Evolutionary conservation across 2,797 vertebrate species (phyloP), one percentile per base, ranked within the genome.

Genomic region (Coregonus ussuriensis): DNA sequence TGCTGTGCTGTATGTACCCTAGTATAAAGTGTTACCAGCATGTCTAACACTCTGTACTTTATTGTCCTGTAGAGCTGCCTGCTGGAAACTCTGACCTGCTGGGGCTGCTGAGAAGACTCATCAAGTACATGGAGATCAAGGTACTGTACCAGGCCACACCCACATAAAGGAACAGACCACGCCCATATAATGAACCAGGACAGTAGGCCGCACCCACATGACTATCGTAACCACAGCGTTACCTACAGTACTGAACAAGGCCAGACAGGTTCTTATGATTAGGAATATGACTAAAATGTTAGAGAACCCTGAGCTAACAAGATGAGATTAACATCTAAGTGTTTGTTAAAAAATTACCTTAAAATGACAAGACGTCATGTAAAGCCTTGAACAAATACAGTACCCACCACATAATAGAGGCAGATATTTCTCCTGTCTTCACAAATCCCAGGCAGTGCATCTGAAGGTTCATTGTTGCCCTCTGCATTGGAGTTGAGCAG

Each of bases 51-150:
- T 4, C n/a, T 51, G n/a, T 21, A 13, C 1, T 51, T 6, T 18
- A 33, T 37, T 62, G 66, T 80, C 65, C 75, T 89, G 18, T 72
- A 99, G 98, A 98, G 79, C 85, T 95, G 31, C 96, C 98, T 1
- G 93, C 97, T 88, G 98, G 97, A 93, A 97, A 89, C 91, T 95
- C 98, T 84, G 94, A 95, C 54, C 87, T 98, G 15, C 87, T 95
- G 35, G 86, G 83, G 76, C 89, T 99, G 52, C 88, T 99, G 74
- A 96, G 84, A 86, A 96, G 95, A 86, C 67, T 99, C 83, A 95
- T 99, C 84, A 94, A 91, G 76, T 95, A 98, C 88, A 95, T 97
- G 71, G 92, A 96, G 85, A 95, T 99, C 83, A 98, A 96, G 98
- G 98, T 99, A 93, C 13, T 35, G 25, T 63, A 56, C 18, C 53